Conservation (phyloP, 2,797 vertebrate species). For the Coilia nasus region DNA sequence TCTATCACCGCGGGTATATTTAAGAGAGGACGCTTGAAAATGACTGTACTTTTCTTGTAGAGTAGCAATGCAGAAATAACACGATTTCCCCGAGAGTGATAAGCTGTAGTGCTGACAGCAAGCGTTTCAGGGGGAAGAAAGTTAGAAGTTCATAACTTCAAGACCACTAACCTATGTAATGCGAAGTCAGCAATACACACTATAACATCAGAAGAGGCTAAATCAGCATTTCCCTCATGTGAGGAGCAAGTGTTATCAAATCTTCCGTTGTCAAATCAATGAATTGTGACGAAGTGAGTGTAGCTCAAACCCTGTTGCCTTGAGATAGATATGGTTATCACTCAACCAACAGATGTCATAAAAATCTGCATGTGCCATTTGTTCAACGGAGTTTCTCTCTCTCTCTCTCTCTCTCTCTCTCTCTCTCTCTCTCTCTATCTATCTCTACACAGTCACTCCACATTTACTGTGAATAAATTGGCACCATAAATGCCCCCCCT, state of each 20-base stretch:
- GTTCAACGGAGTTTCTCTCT: neutral
- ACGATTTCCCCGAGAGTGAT: neutral
- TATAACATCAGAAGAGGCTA: conserved; percentile 18
- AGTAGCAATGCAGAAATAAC: neutral
- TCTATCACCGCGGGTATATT: neutral
- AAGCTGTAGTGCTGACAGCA: conserved; percentile 18
- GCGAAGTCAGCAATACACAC: conserved; percentile 16
- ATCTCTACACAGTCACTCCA: neutral
- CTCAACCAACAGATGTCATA: conserved; percentile 19
- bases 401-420: neutral
- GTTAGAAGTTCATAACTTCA: conserved; percentile 17
- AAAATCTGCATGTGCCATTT: conserved; percentile 8
- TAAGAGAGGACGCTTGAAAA: neutral
- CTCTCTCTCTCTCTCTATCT: neutral
- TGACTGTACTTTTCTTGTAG: neutral
- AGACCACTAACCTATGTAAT: conserved; percentile 22
- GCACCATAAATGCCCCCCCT: neutral
- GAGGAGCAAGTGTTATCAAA: conserved; percentile 6
- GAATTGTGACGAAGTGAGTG: conserved; percentile 2
- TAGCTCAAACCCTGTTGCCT: conserved; percentile 9
- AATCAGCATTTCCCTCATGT: conserved; percentile 2
- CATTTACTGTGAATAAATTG: conserved; percentile 1
- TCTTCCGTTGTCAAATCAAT: conserved; percentile 13
- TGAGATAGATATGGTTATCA: conserved; percentile 20
- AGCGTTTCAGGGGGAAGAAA: neutral